Percentiles rank a stretch among this genome's conserved stretches.
These are phyloP conservation scores for Danaus melanippus DNA, from an alignment of 1,140 invertebrate genomes.

Conservation along the genomic window DNA sequence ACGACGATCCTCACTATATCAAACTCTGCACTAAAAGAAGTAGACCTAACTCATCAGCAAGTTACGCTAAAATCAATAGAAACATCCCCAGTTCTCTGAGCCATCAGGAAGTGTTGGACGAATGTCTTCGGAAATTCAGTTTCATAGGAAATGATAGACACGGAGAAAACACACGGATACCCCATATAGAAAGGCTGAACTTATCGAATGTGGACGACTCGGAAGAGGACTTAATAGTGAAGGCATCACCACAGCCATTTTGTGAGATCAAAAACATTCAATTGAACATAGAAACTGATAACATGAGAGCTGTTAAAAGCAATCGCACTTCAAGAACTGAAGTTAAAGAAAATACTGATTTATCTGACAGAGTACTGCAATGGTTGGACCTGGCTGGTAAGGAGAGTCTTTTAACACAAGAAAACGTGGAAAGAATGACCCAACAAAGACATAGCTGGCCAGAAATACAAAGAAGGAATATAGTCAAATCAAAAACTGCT, in stretches of 20 bases:
- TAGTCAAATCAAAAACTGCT: constrained; percentile 49
- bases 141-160: constrained; percentile 37
- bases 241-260: constrained; percentile 38
- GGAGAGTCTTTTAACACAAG: constrained; percentile 45
- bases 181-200: constrained; percentile 41
- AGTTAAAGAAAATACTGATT: constrained; percentile 48
- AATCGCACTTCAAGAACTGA: constrained; percentile 50
- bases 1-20: constrained; percentile 73
- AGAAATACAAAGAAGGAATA: constrained; percentile 48
- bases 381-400: constrained; percentile 75
- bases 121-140: constrained; percentile 41
- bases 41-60: constrained; percentile 45
- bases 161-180: constrained; percentile 19
- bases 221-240: constrained; percentile 39
- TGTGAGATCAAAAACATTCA: constrained; percentile 28
- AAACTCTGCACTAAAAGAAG: constrained; percentile 40
- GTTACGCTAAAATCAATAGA: constrained; percentile 24
- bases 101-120: constrained; percentile 29
- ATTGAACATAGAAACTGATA: constrained; percentile 23
- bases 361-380: constrained; percentile 74
- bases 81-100: constrained; percentile 29
- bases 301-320: constrained; percentile 48
- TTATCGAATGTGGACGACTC: constrained; percentile 41
- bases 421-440: constrained; percentile 44
- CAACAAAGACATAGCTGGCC: constrained; percentile 65